These are phyloP conservation scores for Agonum fuliginosum DNA, from an alignment of 2,888 invertebrate species.

Conservation along the genomic window DNA sequence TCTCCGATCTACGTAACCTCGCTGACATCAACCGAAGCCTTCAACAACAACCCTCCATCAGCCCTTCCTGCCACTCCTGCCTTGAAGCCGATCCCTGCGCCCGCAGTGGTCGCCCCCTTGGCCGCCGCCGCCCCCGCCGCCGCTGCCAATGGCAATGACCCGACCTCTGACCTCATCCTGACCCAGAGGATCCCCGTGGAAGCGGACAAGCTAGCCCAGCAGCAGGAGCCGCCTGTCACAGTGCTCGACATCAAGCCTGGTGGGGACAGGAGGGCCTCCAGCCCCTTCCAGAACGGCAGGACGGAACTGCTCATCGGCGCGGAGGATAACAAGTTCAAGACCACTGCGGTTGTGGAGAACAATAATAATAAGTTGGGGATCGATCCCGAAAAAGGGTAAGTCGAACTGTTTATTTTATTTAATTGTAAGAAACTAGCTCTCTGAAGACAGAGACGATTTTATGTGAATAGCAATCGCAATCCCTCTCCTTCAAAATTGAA, in stretches of 20 bases:
- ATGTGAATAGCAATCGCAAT: too few species aligned
- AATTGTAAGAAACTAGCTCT: background rate
- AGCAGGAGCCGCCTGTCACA: background rate
- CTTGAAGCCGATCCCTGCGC: conserved; percentile 69
- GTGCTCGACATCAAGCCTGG: conserved; percentile 5
- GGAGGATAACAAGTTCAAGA: conserved; percentile 78
- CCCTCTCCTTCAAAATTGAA: too few species aligned
- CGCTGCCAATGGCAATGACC: conserved; percentile 43
- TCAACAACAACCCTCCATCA: conserved; percentile 74
- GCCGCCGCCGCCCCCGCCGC: conserved; percentile 34
- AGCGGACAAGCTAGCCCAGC: background rate
- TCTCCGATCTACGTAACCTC: conserved; percentile 90
- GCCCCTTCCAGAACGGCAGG: conserved; percentile 82
- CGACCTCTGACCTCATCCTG: conserved; percentile 46
- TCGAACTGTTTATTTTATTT: conserved; percentile 55
- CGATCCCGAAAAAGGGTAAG: conserved; percentile 77
- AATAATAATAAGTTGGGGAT: conserved; percentile 76
- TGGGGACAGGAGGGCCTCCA: conserved; percentile 73
- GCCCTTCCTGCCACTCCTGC: conserved; percentile 68
- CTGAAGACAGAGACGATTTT: background rate
- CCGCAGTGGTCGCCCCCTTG: conserved; percentile 69
- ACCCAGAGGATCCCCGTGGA: conserved; percentile 40
- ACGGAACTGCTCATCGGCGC: conserved; percentile 85
- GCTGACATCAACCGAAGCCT: conserved; percentile 76
- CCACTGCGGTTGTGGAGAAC: conserved; percentile 78